A percentile compares a stretch with the other conserved stretches of the same genome.
Conservation (phyloP, 53 echinoderm and acorn worm genomes). For the Stichopus horrens region DNA sequence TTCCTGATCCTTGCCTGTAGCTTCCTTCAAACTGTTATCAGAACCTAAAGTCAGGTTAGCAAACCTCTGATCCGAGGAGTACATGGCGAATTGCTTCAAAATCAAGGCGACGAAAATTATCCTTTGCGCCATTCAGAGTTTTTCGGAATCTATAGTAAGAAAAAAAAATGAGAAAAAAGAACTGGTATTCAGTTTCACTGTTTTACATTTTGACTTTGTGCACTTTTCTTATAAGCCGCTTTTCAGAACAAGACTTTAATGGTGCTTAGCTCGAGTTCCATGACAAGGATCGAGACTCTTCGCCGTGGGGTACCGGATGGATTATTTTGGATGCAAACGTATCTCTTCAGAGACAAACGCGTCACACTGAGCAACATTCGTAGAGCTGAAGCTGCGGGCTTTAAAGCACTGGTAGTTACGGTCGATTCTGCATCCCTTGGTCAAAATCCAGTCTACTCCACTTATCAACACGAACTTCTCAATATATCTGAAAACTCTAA, state of each 20-base stretch:
- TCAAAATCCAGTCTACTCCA: background rate
- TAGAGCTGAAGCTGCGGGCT: conserved; percentile 14
- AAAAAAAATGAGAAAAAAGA: background rate
- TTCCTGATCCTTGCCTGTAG: too few relatives aligned
- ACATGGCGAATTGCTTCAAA: background rate
- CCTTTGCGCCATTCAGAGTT: background rate
- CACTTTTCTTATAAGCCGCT: background rate
- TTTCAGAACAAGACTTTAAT: background rate
- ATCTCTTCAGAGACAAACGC: conserved; percentile 9
- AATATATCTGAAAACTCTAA: background rate
- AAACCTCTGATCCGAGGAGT: too few relatives aligned
- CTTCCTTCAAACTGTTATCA: too few relatives aligned
- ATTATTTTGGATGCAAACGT: conserved; percentile 46
- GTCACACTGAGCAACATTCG: conserved; percentile 14
- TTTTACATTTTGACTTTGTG: too few relatives aligned
- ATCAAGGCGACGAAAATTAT: background rate
- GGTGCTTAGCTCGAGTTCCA: conserved; percentile 31
- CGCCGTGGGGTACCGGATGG: background rate
- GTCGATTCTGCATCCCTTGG: conserved; percentile 32
- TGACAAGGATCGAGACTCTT: conserved; percentile 3
- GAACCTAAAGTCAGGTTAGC: too few relatives aligned
- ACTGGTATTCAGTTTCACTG: background rate
- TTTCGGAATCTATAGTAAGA: background rate
- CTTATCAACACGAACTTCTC: background rate
- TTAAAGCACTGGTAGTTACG: conserved; percentile 25